Base-by-base conservation (phyloP, 35 echinoderm and acorn worm species). In the Diadema setosum region DNA sequence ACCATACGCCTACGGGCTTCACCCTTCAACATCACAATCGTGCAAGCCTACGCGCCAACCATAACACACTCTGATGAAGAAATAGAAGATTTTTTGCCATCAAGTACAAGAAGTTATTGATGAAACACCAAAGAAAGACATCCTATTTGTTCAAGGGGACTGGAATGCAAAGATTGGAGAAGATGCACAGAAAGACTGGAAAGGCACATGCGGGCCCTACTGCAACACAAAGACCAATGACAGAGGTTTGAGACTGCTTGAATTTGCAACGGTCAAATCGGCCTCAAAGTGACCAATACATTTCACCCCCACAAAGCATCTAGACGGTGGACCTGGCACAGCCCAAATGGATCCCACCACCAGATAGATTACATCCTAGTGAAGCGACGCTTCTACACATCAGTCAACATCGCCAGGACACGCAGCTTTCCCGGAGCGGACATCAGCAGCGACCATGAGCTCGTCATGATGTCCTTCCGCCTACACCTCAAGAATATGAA, bases 1-100 rank as follows among this genome's bases (percentile, higher is more conserved):
- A 86, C 46, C 12, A 0, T 83, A 8, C 81, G 81, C 20, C 45
- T 92, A 3, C 11, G 82, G 39, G 81, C 89, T 35, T 70, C 57
- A 3, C 89, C 89, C n/a, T 86, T 92, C 27, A 87, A 87, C 90
- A 87, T 82, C 84, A 87, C 45, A n/a, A n/a, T n/a, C n/a, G n/a
- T n/a, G n/a, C n/a, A n/a, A n/a, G n/a, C n/a, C n/a, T n/a, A n/a
- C n/a, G 24, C 34, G 55, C 48, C 46, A 88, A 39, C 91, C 2
- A n/a, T n/a, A n/a, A 20, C 87, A 26, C 73, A 46, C 42, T 93
- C 65, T 45, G 70, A 87, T 25, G 81, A n/a, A n/a, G n/a, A n/a
- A n/a, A n/a, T n/a, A n/a, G n/a, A n/a, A n/a, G n/a, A n/a, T n/a
- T n/a, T n/a, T n/a, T n/a, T n/a, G n/a, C n/a, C n/a, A n/a, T n/a